Conservation (phyloP, 2,113 vertebrate species). For the Pituophis catenifer region DNA sequence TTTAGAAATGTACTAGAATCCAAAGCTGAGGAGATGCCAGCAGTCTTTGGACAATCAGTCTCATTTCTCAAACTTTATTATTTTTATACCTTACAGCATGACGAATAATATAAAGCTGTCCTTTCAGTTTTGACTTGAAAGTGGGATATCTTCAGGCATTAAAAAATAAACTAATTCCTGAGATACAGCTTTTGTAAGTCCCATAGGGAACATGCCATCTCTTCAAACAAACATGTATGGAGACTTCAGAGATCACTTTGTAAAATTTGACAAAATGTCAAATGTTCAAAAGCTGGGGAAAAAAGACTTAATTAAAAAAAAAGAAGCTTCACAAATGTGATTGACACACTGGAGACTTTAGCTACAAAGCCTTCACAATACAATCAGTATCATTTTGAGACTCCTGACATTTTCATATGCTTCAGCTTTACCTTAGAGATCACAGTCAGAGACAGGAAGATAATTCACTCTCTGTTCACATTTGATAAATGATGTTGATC, state of each 20-base stretch:
- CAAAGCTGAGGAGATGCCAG: neutral
- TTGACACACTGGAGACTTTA: neutral
- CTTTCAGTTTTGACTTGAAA: neutral
- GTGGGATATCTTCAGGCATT: neutral
- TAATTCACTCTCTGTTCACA: neutral
- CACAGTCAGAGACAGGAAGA: constrained; percentile 15
- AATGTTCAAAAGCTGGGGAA: neutral
- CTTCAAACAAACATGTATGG: constrained; percentile 5
- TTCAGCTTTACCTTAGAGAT: constrained; percentile 16
- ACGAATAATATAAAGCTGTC: fast-evolving
- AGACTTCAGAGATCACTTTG: neutral
- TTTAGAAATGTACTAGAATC: neutral
- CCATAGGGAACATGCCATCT: neutral
- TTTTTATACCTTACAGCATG: neutral
- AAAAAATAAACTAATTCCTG: constrained; percentile 1
- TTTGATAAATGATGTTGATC: constrained; percentile 31
- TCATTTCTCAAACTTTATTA: neutral
- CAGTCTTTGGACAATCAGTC: neutral
- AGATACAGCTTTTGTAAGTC: neutral
- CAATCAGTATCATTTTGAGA: neutral
- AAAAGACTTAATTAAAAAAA: neutral
- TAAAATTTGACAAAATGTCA: neutral
- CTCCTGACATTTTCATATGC: constrained; percentile 22
- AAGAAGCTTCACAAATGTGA: neutral
- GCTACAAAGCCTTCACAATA: neutral